phyloP scores from a whole-genome alignment of 2,113 vertebrate genomes.

The Lepus americanus region DNA sequence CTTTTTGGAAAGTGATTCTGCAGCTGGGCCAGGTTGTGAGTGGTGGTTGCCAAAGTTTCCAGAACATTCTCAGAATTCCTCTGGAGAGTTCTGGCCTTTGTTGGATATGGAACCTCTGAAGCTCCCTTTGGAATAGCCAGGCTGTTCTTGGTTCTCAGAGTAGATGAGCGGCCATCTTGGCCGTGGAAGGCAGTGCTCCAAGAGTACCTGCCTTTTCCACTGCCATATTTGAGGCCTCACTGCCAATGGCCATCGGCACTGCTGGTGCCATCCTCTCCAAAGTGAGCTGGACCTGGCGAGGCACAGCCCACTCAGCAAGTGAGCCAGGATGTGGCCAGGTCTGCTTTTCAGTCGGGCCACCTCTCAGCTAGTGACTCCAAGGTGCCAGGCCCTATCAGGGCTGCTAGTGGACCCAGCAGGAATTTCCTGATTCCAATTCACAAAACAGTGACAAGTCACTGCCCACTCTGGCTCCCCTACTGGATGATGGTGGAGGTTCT shows the following conservation, averaged over 20 bases:
- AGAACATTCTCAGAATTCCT: slow-evolving; percentile 12
- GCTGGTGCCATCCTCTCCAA: background rate
- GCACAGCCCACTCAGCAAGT: background rate
- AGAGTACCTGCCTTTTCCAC: background rate
- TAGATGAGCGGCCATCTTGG: background rate
- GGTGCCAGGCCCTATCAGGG: background rate
- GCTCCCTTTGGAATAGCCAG: background rate
- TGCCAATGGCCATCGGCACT: background rate
- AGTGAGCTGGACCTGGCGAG: background rate
- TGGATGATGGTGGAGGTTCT: background rate
- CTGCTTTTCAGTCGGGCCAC: background rate
- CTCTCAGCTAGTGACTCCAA: background rate
- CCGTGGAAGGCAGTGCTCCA: background rate
- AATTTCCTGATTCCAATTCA: background rate
- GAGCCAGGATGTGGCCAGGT: background rate
- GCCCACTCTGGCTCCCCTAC: background rate
- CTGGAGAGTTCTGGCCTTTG: background rate
- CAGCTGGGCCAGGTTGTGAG: background rate
- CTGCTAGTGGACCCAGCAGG: background rate
- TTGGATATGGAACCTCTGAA: background rate
- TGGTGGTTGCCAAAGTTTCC: background rate
- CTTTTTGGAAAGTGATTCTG: background rate
- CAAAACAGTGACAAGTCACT: background rate
- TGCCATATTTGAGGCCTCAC: background rate
- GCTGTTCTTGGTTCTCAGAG: background rate